A percentile compares a stretch with the other conserved stretches of the same genome.
Evolutionary conservation across 1,140 invertebrate species (phyloP).

Genomic region (Pseudomyrmex pallidus): DNA sequence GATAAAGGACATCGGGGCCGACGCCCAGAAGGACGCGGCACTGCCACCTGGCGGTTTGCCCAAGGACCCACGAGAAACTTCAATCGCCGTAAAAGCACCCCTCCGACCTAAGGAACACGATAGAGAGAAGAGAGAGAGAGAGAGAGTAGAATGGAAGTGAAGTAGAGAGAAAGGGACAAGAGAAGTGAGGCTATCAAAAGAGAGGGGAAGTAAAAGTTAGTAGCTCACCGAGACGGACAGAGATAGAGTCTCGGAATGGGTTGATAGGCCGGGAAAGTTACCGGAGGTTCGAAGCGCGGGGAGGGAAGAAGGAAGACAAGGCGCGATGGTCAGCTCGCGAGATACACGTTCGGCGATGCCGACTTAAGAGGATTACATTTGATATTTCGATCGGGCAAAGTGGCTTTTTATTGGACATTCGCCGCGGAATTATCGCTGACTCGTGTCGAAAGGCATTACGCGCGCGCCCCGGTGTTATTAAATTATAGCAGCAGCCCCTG

Average conservation of each 20-base stretch:
- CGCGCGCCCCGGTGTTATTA: conserved; percentile 67
- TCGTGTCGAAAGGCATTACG: conserved; percentile 76
- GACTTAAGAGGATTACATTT: conserved; percentile 85
- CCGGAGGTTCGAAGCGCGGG: conserved; percentile 11
- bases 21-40: conserved; percentile 76
- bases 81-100: conserved; percentile 84
- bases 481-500: conserved; percentile 68
- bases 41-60: conserved; percentile 82
- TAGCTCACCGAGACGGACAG: conserved; percentile 34
- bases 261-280: conserved; percentile 29
- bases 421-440: conserved; percentile 78
- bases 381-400: conserved; percentile 84
- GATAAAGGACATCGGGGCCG: conserved; percentile 63
- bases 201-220: conserved; percentile 49
- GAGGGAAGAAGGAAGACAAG: conserved; percentile 40
- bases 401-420: conserved; percentile 83
- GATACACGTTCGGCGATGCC: conserved; percentile 77
- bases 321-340: conserved; percentile 78
- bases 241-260: conserved; percentile 43
- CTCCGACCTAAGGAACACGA: conserved; percentile 62
- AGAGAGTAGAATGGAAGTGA: conserved; percentile 4
- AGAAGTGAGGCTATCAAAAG: background rate
- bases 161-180: conserved; percentile 12
- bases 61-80: conserved; percentile 79
- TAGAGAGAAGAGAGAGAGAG: conserved; percentile 23